Conservation (phyloP, 1,140 invertebrate genomes). For the Venustaconcha ellipsiformis region DNA sequence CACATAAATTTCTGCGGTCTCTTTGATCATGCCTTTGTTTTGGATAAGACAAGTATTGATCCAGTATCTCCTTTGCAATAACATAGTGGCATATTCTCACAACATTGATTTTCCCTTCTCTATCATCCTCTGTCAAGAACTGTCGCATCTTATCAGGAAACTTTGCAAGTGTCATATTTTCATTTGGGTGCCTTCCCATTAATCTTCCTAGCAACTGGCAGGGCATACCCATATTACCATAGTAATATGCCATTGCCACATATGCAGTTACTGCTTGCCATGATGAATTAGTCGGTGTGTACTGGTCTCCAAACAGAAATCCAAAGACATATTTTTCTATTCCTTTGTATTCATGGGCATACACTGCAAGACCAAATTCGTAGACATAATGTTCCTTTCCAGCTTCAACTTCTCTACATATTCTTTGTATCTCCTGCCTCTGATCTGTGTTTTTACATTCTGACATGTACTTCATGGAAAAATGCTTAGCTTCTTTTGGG, state of each 20-base stretch:
- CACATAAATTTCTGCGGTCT: slow-evolving; percentile 8
- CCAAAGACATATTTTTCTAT: slow-evolving; percentile 29
- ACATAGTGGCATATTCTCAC: slow-evolving; percentile 43
- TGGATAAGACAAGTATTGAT: slow-evolving; percentile 24
- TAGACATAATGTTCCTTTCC: slow-evolving; percentile 14
- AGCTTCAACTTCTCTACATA: slow-evolving; percentile 24
- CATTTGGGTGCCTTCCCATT: slow-evolving; percentile 17
- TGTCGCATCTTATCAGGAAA: slow-evolving; percentile 31
- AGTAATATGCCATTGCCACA: slow-evolving; percentile 43
- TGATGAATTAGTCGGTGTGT: background rate
- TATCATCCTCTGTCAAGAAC: slow-evolving; percentile 22
- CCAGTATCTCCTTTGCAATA: slow-evolving; percentile 51
- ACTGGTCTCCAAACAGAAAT: background rate
- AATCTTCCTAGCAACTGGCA: slow-evolving; percentile 39
- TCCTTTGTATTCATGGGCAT: slow-evolving; percentile 34
- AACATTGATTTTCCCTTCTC: slow-evolving; percentile 25
- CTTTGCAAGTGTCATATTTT: slow-evolving; percentile 20
- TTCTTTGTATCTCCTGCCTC: background rate
- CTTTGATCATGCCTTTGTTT: background rate
- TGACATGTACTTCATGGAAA: no score
- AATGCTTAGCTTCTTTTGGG: no score
- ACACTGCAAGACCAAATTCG: slow-evolving; percentile 41
- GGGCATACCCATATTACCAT: slow-evolving; percentile 42
- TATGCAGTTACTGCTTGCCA: slow-evolving; percentile 35
- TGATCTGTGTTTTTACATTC: no score